Evolutionary conservation across 2,888 invertebrate species (phyloP).

Genomic region (Tachina grossa): DNA sequence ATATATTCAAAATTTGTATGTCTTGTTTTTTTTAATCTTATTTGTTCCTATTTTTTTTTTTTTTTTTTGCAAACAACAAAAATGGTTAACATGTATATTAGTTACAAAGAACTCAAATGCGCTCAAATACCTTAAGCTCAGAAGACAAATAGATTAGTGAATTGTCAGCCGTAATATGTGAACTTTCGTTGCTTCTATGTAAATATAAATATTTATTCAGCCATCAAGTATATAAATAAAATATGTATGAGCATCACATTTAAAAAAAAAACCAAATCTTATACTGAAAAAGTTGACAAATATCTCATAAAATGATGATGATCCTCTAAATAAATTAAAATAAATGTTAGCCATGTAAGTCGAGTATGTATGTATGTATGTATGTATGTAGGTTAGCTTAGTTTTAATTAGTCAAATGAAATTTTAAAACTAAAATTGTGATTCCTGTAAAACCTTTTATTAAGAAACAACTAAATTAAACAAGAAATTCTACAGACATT

Average conservation of each 20-base stretch:
- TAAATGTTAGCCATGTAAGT: conserved; percentile 1
- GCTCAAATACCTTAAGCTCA: too few relatives aligned
- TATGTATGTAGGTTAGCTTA: conserved; percentile 54
- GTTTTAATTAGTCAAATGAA: conserved; percentile 49
- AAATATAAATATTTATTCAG: conserved; percentile 12
- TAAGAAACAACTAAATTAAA: conserved; percentile 18
- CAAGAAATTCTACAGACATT: conserved; percentile 17
- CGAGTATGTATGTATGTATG: background rate
- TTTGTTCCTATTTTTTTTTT: too few relatives aligned
- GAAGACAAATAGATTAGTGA: too few relatives aligned
- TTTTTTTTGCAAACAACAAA: too few relatives aligned
- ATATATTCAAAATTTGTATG: too few relatives aligned
- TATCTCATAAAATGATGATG: conserved; percentile 56
- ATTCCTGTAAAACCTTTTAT: conserved; percentile 63
- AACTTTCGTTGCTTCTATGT: background rate
- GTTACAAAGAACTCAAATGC: too few relatives aligned
- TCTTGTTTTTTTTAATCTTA: too few relatives aligned
- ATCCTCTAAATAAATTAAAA: conserved; percentile 47
- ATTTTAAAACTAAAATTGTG: conserved; percentile 56
- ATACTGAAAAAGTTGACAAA: conserved; percentile 56
- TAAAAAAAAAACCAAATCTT: conserved; percentile 32
- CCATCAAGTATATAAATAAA: conserved; percentile 47
- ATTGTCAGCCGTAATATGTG: too few relatives aligned
- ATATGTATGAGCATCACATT: conserved; percentile 29
- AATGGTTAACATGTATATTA: too few relatives aligned